Base-by-base conservation (phyloP, 1,140 invertebrate species). In the Rhagoletis pomonella region DNA sequence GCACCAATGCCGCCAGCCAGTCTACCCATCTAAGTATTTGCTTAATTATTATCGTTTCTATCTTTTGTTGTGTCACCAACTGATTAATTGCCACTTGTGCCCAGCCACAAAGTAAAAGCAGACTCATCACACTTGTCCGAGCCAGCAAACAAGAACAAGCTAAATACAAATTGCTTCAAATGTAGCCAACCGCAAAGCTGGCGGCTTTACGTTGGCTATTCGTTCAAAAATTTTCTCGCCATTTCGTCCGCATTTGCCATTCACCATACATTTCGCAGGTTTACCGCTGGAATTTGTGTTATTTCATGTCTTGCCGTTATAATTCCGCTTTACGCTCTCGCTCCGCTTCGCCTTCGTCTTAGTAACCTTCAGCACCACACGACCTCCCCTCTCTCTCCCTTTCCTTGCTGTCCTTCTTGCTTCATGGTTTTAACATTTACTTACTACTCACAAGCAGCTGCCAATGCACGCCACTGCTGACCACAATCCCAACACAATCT, bases 41-140 rank as follows among this genome's bases (percentile, higher is more conserved):
- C 9, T 81, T 69, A 5, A 39, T 3, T 67, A 4, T 17, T 47
- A 17, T 81, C 55, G 4, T 67, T 67, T 39, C 19, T 5, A 6
- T 19, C 50, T 55, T n/a, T n/a, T 50, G 73, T 50, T 81, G 50
- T 81, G 73, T 81, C 73, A 81, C 73, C 44, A 81, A 81, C 73
- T 81, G 73, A 81, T 81, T 81, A 81, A 81, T 81, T 81, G 73
- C 73, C 50, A 81, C 73, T 81, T 81, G 73, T 12, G 73, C 73
- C 19, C 73, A 55, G 73, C 50, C 50, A 47, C 29, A 81, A 81
- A n/a, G n/a, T n/a, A n/a, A n/a, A n/a, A 55, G 73, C 73, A 81
- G 14, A 55, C 50, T 81, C 73, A 81, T 81, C 50, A 81, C 73
- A 50, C 73, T 73, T 73, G 50, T 12, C 73, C n/a, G n/a, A 19